These are phyloP conservation scores for Drosophila melanica DNA, from an alignment of 1,140 invertebrate species.

Conservation along the genomic window DNA sequence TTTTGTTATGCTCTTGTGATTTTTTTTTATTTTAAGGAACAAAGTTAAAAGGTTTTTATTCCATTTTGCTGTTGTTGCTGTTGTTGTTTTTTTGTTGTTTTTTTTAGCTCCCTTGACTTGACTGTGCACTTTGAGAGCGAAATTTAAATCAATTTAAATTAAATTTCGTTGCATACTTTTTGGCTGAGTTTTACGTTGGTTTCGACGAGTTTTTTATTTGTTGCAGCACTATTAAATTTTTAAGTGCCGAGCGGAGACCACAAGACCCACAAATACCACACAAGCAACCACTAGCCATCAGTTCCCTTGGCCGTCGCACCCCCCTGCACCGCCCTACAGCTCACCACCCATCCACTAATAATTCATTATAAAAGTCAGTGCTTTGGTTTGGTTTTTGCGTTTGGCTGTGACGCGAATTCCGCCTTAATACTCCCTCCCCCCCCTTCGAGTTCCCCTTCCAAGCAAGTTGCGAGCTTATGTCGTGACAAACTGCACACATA, in stretches of 20 bases:
- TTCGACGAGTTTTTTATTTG: constrained; percentile 32
- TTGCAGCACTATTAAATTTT: constrained; percentile 76
- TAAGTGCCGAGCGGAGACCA: constrained; percentile 73
- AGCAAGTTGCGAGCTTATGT: constrained; percentile 68
- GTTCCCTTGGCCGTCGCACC: not conserved
- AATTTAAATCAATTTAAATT: constrained; percentile 72
- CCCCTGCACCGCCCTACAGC: not conserved
- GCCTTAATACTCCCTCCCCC: constrained; percentile 42
- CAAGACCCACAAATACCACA: constrained; percentile 76
- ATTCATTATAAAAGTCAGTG: constrained; percentile 82
- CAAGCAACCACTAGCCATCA: constrained; percentile 57
- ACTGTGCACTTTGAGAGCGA: constrained; percentile 28
- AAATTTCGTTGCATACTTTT: constrained; percentile 59
- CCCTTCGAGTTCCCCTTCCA: not conserved
- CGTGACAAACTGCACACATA: constrained; percentile 82
- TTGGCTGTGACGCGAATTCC: constrained; percentile 74
- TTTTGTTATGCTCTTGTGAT: constrained; percentile 29
- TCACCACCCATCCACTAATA: constrained; percentile 66
- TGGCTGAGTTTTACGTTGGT: constrained; percentile 27
- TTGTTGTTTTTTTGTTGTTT: not conserved
- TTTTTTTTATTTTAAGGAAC: not conserved
- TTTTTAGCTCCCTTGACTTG: not conserved
- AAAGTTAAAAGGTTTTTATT: constrained; percentile 40
- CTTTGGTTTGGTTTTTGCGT: constrained; percentile 82
- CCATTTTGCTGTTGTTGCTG: too few relatives aligned